A percentile compares a stretch with the other conserved stretches of the same genome.
These are phyloP conservation scores for Aurelia sp. DNA, from an alignment of 30 jellyfish, hydroid and myxozoan species.

Conservation along the genomic window DNA sequence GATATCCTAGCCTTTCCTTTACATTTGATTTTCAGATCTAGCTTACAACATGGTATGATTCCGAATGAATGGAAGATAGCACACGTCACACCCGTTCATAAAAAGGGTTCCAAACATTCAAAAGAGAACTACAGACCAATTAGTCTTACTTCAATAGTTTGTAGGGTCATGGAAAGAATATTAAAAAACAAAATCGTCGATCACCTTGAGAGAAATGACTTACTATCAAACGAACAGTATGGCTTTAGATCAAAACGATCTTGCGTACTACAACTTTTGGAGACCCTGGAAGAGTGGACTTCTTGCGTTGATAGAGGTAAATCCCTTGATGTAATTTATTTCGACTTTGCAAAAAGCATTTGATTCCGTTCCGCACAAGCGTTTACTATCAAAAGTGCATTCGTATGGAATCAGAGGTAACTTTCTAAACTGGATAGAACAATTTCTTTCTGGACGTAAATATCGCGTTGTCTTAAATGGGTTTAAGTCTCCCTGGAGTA, in stretches of 20 bases:
- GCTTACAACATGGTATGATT: conserved; percentile 31
- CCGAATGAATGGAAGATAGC: conserved; percentile 52
- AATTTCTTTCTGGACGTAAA: conserved; percentile 21
- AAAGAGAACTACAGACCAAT: too few species aligned
- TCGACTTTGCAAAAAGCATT: conserved; percentile 32
- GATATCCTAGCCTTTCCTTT: conserved; percentile 10
- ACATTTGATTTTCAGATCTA: background rate
- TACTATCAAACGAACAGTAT: conserved; percentile 8
- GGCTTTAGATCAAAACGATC: conserved; percentile 18
- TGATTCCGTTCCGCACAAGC: conserved; percentile 34
- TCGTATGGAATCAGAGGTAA: conserved; percentile 33
- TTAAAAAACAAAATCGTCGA: too few species aligned
- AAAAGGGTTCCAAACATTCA: background rate
- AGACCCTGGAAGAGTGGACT: conserved; percentile 40
- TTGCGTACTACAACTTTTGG: conserved; percentile 24
- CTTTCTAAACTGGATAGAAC: conserved; percentile 10
- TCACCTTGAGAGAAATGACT: background rate
- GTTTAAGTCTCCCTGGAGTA: conserved; percentile 14
- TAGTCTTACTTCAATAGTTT: too few species aligned
- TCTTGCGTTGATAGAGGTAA: background rate
- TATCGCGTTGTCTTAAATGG: conserved; percentile 34
- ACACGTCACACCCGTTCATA: conserved; percentile 21
- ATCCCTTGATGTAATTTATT: conserved; percentile 7
- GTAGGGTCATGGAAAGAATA: too few species aligned
- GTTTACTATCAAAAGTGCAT: conserved; percentile 8